Base-by-base conservation (phyloP, 2,113 vertebrate species). In the Oncorhynchus tshawytscha region DNA sequence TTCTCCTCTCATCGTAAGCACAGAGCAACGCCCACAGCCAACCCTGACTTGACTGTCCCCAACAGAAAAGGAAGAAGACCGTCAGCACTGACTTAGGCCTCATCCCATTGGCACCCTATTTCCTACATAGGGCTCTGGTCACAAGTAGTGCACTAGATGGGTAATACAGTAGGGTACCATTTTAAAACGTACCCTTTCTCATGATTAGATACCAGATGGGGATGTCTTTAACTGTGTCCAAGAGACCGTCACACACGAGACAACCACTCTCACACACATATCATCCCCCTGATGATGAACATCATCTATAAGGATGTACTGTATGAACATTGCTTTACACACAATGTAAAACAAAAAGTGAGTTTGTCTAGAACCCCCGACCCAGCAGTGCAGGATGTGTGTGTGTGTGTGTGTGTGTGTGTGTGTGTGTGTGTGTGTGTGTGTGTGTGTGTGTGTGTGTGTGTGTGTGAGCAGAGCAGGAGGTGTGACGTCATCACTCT, bases 191-290 rank as follows among this genome's bases (percentile, higher is more conserved):
- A 18, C 16, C 51, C 51, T 57, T 25, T 24, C 48, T 87, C 86
- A 90, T 85, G 87, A 87, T 89, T 83, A 89, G 87, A 85, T 87
- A 91, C 90, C 91, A 91, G 90, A 91, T 90, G 89, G 77, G 82
- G 80, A 71, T 72, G 49, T 24, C n/a, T 34, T 8, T 24, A 22
- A 48, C 68, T 70, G 8, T 27, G 11, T 13, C 65, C 25, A n/a
- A 62, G 59, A 34, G 70, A 81, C 75, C 57, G 51, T 72, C 6
- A 79, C 70, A 68, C 80, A 77, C 75, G 48, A 16, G 24, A 71
- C 60, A 67, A 24, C 25, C 73, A 20, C 62, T 22, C 66, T 76
- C 74, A 79, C 71, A 34, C 59, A n/a, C 83, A 79, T 75, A 68
- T 70, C 65, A 67, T 31, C 22, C 51, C 16, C 49, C 51, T 54